phyloP scores from a whole-genome alignment of 2,797 vertebrate genomes.

The Peromyscus attwateri region DNA sequence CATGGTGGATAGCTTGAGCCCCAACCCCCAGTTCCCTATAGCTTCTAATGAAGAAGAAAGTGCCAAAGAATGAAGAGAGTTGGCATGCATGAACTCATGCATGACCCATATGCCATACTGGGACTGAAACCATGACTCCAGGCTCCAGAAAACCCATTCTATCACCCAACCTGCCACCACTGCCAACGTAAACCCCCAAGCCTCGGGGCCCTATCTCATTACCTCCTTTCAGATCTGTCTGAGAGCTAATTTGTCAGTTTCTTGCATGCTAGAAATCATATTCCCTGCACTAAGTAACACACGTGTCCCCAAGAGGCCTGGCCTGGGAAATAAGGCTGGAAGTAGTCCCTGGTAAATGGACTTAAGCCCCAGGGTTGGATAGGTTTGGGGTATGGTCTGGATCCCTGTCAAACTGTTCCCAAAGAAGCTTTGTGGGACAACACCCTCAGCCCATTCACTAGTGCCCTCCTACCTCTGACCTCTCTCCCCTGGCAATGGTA shows the following conservation, averaged over 20 bases:
- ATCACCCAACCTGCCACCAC: too few relatives aligned
- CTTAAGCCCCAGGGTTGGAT: not conserved
- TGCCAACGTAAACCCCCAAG: not conserved
- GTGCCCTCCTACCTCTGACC: conserved; percentile 72
- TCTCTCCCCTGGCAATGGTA: conserved; percentile 83
- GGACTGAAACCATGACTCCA: not conserved
- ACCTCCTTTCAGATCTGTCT: not conserved
- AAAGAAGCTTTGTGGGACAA: conserved; percentile 78
- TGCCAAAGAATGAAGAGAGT: not conserved
- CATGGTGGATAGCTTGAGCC: not conserved
- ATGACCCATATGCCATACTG: accelerated
- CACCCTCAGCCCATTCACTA: conserved; percentile 67
- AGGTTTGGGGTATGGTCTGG: conserved; percentile 45
- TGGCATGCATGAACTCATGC: too few relatives aligned
- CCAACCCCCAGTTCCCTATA: not conserved
- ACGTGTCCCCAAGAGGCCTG: conserved; percentile 12
- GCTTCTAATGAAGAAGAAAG: not conserved
- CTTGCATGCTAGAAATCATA: conserved; percentile 24
- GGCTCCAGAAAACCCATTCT: not conserved
- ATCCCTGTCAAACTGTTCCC: conserved; percentile 80
- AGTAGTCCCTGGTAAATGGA: not conserved
- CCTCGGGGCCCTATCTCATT: not conserved
- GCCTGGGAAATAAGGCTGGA: not conserved
- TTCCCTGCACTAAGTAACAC: not conserved
- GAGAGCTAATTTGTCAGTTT: not conserved